Percentiles rank a stretch among this genome's conserved stretches.
Evolutionary conservation across 2,113 vertebrate species (phyloP).

Genomic region (Aphyosemion australe): DNA sequence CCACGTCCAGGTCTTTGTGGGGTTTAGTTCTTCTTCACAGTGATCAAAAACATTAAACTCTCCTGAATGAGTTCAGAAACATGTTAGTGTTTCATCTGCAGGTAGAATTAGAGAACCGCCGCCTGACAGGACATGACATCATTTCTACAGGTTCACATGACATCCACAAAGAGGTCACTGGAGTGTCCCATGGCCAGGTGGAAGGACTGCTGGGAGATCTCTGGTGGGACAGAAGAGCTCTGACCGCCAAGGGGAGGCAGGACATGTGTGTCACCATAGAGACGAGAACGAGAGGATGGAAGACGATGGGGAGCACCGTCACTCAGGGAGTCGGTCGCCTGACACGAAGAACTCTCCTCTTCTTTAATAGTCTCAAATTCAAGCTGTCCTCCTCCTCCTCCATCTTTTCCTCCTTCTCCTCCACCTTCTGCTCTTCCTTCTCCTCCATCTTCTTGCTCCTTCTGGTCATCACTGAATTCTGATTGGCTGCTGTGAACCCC

Average conservation of each 20-base stretch:
- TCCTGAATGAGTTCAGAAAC: slow-evolving; percentile 1
- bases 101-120: not conserved
- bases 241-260: slow-evolving; percentile 70
- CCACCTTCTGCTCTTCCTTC: slow-evolving; percentile 75
- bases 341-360: slow-evolving; percentile 72
- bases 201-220: slow-evolving; percentile 95
- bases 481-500: slow-evolving; percentile 92
- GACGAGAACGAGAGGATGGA: slow-evolving; percentile 80
- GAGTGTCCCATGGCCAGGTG: slow-evolving; percentile 95
- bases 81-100: not conserved
- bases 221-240: slow-evolving; percentile 85
- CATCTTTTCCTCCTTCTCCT: too few relatives aligned
- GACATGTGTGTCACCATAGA: slow-evolving; percentile 73
- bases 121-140: slow-evolving; percentile 9
- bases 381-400: slow-evolving; percentile 78
- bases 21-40: not conserved
- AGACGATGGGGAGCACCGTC: slow-evolving; percentile 19
- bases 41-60: not conserved
- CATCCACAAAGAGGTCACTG: slow-evolving; percentile 96
- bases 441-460: slow-evolving; percentile 44
- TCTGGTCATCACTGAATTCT: slow-evolving; percentile 85
- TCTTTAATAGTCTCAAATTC: slow-evolving; percentile 83
- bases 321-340: slow-evolving; percentile 51
- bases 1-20: not conserved
- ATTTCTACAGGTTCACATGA: slow-evolving; percentile 60